Evolutionary conservation across 2,888 invertebrate species (phyloP), one percentile per base, ranked within the genome.

Genomic region (Kryphioiulus occultus): DNA sequence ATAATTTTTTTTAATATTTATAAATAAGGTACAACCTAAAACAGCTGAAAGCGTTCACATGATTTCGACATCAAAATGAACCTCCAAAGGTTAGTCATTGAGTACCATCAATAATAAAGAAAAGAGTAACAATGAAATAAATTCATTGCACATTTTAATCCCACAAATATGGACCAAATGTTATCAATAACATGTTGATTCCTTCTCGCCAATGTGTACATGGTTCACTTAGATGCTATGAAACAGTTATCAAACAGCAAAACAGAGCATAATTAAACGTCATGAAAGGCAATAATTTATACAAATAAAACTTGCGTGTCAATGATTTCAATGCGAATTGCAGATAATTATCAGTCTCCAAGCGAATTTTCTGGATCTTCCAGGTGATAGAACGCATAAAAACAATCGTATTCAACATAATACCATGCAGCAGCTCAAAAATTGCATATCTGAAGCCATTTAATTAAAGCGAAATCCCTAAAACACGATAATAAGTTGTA

Each of bases 141-240:
- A 32, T 85, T 85, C 85, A 85, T 85, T 85, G 85, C 85, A 85
- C 85, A 85, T 85, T 85, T 85, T 85, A 85, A 85, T 85, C 85
- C 85, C 85, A 85, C 44, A 85, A 85, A 85, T 42, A 85, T 42
- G 42, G 44, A 85, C 35, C 22, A 85, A 85, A 85, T 42, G 85
- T 85, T 85, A 85, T 78, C 78, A 78, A 78, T 78, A 78, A 78
- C 78, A 78, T 26, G 30, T 78, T 30, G 30, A 78, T 32, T 78
- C 78, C 78, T 78, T 78, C 78, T 78, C 78, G 78, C 78, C 78
- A 78, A 78, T 78, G 78, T 78, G 30, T 78, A 78, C 78, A 78
- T 78, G 30, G 30, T 15, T 78, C 30, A 78, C 30, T 30, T 53
- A 53, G 15, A 15, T 53, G 19, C 53, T 53, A 53, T 78, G 78